A percentile compares a stretch with the other conserved stretches of the same genome.
Evolutionary conservation across 2,888 invertebrate species (phyloP).

Genomic region (Teleiodes luculella): DNA sequence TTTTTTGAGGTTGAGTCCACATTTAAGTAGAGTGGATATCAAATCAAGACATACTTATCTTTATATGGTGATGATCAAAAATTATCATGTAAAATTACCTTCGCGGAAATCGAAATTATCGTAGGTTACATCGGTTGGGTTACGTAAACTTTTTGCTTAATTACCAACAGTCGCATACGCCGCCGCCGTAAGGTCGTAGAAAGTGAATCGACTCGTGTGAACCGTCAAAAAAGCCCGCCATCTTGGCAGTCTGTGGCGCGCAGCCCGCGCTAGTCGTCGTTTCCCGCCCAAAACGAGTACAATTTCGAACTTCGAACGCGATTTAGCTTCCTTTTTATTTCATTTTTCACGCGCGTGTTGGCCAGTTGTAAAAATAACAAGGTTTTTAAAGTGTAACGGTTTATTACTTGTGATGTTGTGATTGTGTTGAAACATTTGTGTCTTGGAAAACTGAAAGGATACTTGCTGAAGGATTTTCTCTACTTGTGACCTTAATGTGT

Average conservation of each 20-base stretch:
- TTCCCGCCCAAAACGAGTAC: slow-evolving; percentile 57
- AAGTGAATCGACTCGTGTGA: slow-evolving; percentile 78
- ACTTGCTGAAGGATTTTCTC: slow-evolving; percentile 45
- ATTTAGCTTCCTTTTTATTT: slow-evolving; percentile 31
- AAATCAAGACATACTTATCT: neutral
- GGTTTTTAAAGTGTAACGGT: slow-evolving; percentile 39
- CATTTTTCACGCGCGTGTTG: slow-evolving; percentile 49
- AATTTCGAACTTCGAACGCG: slow-evolving; percentile 54
- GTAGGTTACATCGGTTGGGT: slow-evolving; percentile 61
- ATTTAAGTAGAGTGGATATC: too few relatives aligned
- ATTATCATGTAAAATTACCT: slow-evolving; percentile 25
- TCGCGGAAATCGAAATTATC: slow-evolving; percentile 57
- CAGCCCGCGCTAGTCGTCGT: slow-evolving; percentile 64
- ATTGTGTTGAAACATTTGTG: slow-evolving; percentile 65
- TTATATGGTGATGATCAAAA: neutral
- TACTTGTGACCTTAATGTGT: slow-evolving; percentile 33
- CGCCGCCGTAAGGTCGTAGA: slow-evolving; percentile 74
- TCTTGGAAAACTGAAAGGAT: slow-evolving; percentile 32
- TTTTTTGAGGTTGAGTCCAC: neutral
- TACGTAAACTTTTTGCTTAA: slow-evolving; percentile 75
- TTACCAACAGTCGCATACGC: slow-evolving; percentile 67
- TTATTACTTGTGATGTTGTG: slow-evolving; percentile 53
- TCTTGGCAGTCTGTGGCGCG: slow-evolving; percentile 74
- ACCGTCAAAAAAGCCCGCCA: slow-evolving; percentile 75
- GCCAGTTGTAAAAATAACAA: slow-evolving; percentile 37